Conservation (phyloP, 1,140 invertebrate genomes). For the Drusus annulatus region DNA sequence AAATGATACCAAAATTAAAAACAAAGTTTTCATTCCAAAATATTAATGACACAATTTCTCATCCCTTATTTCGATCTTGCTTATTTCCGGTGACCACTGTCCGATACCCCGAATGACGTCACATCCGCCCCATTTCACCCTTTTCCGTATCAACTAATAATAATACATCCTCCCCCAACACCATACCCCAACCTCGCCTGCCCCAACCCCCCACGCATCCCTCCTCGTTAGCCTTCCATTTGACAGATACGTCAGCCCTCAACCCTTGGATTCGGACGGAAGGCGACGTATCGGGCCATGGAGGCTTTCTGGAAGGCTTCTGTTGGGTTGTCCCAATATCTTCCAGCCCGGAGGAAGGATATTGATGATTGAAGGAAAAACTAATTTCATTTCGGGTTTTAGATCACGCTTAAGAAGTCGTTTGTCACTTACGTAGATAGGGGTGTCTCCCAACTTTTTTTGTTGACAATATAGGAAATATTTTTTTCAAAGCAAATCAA, state of each 20-base stretch:
- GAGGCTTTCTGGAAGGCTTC: too few relatives aligned
- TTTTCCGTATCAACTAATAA: conserved; percentile 37
- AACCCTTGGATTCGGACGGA: background rate
- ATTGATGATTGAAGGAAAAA: too few relatives aligned
- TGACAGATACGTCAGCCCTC: conserved; percentile 34
- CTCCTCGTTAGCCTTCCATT: background rate
- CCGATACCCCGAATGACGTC: conserved; percentile 36
- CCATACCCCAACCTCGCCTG: background rate
- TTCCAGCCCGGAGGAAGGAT: too few relatives aligned
- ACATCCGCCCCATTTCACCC: conserved; percentile 34
- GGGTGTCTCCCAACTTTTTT: too few relatives aligned
- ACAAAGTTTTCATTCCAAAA: too few relatives aligned
- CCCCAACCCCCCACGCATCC: background rate
- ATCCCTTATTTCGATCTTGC: conserved; percentile 20
- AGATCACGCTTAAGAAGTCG: too few relatives aligned
- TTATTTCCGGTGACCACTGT: conserved; percentile 34
- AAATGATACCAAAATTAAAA: too few relatives aligned
- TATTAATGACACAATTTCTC: background rate
- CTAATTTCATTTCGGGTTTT: too few relatives aligned
- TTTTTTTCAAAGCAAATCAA: too few relatives aligned
- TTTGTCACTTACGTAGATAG: too few relatives aligned
- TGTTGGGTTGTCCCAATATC: too few relatives aligned
- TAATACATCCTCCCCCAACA: conserved; percentile 6
- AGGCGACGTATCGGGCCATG: conserved; percentile 5
- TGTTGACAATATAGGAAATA: too few relatives aligned